A percentile compares a stretch with the other conserved stretches of the same genome.
Evolutionary conservation across 2,113 vertebrate species (phyloP).

Genomic region (Dipodomys merriami): DNA sequence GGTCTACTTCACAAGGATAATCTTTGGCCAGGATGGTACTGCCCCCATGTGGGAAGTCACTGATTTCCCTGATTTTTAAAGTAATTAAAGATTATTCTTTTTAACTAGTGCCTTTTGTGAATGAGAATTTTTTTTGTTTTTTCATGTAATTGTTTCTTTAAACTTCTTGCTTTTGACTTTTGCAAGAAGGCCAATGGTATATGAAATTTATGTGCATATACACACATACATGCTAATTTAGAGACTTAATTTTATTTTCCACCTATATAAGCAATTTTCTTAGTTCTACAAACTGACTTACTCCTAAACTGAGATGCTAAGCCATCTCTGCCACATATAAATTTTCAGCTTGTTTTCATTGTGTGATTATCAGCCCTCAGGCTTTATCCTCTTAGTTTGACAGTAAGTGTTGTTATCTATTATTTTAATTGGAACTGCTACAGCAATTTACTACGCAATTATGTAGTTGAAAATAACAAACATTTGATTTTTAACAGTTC

Average conservation of each 20-base stretch:
- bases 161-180: background rate
- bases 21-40: background rate
- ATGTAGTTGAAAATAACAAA: background rate
- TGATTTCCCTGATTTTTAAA: background rate
- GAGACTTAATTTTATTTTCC: background rate
- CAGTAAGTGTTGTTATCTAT: background rate
- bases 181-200: background rate
- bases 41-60: background rate
- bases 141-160: background rate
- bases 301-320: background rate
- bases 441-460: background rate
- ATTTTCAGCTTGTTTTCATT: background rate
- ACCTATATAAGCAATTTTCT: background rate
- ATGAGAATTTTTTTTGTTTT: background rate
- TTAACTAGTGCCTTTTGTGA: background rate
- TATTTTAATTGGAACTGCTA: background rate
- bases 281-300: background rate
- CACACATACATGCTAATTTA: background rate
- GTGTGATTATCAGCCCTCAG: background rate
- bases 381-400: background rate
- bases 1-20: background rate
- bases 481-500: background rate
- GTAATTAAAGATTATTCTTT: background rate
- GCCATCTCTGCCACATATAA: background rate
- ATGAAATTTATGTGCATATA: background rate